Percentiles rank a stretch among this genome's conserved stretches.
phyloP scores from a whole-genome alignment of 2,113 vertebrate genomes.

The Castor canadensis region DNA sequence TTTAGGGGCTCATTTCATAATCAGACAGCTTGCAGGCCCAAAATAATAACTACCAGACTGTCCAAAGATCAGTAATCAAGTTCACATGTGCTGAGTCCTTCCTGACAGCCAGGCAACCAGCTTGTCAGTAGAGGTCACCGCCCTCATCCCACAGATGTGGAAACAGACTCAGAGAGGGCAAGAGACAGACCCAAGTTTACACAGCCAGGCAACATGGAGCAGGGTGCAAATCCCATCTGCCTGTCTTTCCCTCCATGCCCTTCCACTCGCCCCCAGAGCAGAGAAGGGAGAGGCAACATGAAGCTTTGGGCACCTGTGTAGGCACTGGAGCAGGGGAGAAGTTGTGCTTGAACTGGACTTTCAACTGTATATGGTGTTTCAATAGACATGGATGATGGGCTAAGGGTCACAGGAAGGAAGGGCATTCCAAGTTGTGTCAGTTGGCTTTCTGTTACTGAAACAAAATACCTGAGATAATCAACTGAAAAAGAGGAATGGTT shows the following conservation, averaged over 20 bases:
- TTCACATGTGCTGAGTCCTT: not conserved
- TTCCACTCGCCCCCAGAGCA: not conserved
- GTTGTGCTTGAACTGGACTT: not conserved
- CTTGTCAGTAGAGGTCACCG: not conserved
- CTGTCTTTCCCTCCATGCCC: not conserved
- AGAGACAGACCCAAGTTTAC: not conserved
- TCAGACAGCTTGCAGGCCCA: not conserved
- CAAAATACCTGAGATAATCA: not conserved
- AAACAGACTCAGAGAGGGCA: not conserved
- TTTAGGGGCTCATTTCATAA: not conserved
- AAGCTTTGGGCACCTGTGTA: not conserved
- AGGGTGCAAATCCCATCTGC: not conserved
- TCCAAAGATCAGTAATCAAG: not conserved
- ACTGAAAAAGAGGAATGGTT: not conserved
- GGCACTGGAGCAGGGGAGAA: accelerated
- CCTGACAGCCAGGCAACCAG: not conserved
- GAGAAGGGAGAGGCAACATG: not conserved
- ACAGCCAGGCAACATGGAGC: not conserved
- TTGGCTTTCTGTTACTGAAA: not conserved
- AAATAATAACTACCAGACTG: not conserved
- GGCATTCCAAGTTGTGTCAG: not conserved
- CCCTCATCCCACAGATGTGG: not conserved
- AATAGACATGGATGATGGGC: not conserved
- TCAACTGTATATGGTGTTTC: not conserved
- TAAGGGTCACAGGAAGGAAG: not conserved